These are phyloP conservation scores for Lophochroa leadbeateri DNA, from an alignment of 2,113 vertebrate species.

Conservation along the genomic window DNA sequence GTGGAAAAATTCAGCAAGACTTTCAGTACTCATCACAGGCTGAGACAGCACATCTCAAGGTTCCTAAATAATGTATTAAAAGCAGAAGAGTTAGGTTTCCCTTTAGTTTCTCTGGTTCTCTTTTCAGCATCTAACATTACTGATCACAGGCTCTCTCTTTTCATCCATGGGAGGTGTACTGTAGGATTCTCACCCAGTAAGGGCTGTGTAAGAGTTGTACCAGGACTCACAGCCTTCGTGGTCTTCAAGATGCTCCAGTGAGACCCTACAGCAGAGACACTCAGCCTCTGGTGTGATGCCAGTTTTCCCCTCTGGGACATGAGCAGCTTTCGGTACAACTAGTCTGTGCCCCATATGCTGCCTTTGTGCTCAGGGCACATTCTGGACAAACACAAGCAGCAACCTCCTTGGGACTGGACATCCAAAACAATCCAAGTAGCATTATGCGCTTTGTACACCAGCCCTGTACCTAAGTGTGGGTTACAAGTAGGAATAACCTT, in stretches of 20 bases:
- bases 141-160: background rate
- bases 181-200: background rate
- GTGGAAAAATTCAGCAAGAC: background rate
- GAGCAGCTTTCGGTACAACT: background rate
- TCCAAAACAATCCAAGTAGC: background rate
- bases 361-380: background rate
- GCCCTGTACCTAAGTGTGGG: background rate
- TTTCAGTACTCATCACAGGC: background rate
- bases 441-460: background rate
- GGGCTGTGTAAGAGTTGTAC: background rate
- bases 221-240: background rate
- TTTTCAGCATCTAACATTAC: background rate
- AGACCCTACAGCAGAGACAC: background rate
- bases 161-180: background rate
- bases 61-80: slow-evolving; percentile 41
- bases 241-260: background rate
- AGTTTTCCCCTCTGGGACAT: background rate
- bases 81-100: background rate
- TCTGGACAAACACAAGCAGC: background rate
- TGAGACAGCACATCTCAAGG: background rate
- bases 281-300: background rate
- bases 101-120: background rate
- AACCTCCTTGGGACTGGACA: background rate
- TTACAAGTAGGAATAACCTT: background rate
- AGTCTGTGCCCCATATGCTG: background rate